Base-by-base conservation (phyloP, 2,113 vertebrate genomes). In the Psettodes erumei region DNA sequence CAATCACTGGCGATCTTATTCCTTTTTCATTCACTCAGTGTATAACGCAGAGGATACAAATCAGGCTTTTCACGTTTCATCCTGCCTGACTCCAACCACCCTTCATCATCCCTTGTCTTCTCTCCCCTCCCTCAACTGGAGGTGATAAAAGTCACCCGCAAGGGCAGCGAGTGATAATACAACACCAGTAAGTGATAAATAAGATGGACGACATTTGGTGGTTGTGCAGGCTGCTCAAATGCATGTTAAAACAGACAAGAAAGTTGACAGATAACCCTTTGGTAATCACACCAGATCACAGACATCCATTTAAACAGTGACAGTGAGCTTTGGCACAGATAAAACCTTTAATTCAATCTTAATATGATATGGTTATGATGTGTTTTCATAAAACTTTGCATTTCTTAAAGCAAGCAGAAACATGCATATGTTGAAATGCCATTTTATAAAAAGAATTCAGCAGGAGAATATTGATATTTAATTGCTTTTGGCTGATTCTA, bases 101-200 rank as follows among this genome's bases (percentile, higher is more conserved):
- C 37, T 75, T 33, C 51, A 71, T 82, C 68, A 64, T 78, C 40
- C 50, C 23, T 51, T 11, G 15, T 81, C 59, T 61, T 59, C 51
- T 51, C 43, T 32, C 60, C 53, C 30, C 48, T 60, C 53, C 33
- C 63, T 30, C 11, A 1, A 32, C 53, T 63, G 40, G 60, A 79
- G 54, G 80, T 84, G 77, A 86, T 87, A 86, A 89, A 81, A 83
- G 77, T 86, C 78, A 61, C 21, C 38, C 56, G 67, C 76, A 84
- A 85, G 72, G 85, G 67, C 69, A 71, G 54, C 5, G 9, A 66
- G 67, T 75, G 72, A 84, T 89, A 83, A 90, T 78, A 80, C 71
- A 76, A 88, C 71, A 72, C 42, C 72, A 82, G 66, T 84, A 75
- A 76, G 73, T 67, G 85, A 84, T 65, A 89, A 86, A 89, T 86